Evolutionary conservation across 2,888 invertebrate genomes (phyloP), one percentile per base, ranked within the genome.

Genomic region (Oligia strigilis): DNA sequence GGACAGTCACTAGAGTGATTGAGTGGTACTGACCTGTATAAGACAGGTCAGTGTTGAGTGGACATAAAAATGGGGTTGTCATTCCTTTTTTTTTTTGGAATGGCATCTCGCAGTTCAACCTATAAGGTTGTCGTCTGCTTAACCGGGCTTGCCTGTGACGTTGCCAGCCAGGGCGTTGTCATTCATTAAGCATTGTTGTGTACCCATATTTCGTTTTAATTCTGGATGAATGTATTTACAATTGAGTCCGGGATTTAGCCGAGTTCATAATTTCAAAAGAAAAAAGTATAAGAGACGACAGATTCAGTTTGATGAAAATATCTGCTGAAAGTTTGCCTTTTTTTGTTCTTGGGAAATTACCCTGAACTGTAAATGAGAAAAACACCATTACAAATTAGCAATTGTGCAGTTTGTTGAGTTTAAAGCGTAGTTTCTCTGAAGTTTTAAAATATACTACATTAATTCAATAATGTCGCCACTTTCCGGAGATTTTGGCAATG

Each of bases 401-500:
- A 6, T 2, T 29, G 8, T 19, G 19, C 4, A 43, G 19, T 55
- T 69, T 43, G 1, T 43, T 19, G 1, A 40, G 9, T 9, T 23
- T 0, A 40, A 71, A 40, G 9, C 14, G 49, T 9, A 9, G 29
- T 55, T 80, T 29, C 9, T 91, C 87, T 85, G 64, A 69, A 74
- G 0, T 23, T 77, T 75, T 81, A 29, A 55, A 67, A 71, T 89
- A 83, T 91, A 89, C 90, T 78, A 74, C 55, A 72, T 81, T 83
- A 81, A 89, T 83, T 86, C 77, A 78, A 70, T 84, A 73, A 46
- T 85, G 78, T 88, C 84, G 81, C 81, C 82, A 86, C 81, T 89
- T 87, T 81, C 71, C 84, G 80, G 67, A 77, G 75, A 83, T 86
- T 90, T 90, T 91, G 91, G 90, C 91, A 91, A 86, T 85, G 70